A percentile compares a stretch with the other conserved stretches of the same genome.
Evolutionary conservation across 2,797 vertebrate genomes (phyloP).

Genomic region (Gadopsis marmoratus): DNA sequence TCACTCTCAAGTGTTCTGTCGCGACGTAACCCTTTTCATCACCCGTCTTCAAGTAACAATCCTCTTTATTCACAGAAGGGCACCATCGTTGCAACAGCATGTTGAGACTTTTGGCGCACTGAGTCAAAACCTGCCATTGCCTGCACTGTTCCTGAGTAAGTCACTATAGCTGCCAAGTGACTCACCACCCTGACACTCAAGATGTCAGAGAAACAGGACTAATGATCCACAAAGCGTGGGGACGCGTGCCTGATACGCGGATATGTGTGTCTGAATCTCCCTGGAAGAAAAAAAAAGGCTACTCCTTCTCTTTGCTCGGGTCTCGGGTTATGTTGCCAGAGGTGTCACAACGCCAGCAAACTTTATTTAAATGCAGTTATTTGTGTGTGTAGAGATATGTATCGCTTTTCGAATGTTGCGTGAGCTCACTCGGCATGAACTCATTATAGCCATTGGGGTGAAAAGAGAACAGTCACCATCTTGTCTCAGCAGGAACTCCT

Average conservation of each 20-base stretch:
- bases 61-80: conserved; percentile 3
- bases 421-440: conserved; percentile 7
- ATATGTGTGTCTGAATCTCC: not conserved
- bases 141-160: conserved; percentile 21
- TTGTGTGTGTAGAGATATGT: not conserved
- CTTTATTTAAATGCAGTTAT: conserved; percentile 24
- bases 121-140: conserved; percentile 38
- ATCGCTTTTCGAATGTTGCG: conserved; percentile 6
- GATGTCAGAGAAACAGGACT: conserved; percentile 49
- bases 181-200: conserved; percentile 47
- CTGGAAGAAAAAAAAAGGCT: not conserved
- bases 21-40: not conserved
- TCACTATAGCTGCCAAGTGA: conserved; percentile 53
- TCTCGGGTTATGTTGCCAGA: conserved; percentile 12
- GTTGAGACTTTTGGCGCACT: conserved; percentile 36
- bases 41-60: not conserved
- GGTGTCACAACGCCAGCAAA: conserved; percentile 12
- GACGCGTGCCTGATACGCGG: not conserved
- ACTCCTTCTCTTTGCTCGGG: conserved; percentile 4
- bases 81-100: not conserved
- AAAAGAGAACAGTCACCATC: conserved; percentile 21
- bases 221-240: conserved; percentile 43
- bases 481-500: conserved; percentile 13
- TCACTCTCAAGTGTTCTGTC: not conserved
- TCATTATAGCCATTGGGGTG: conserved; percentile 28